Percentiles rank a stretch among this genome's conserved stretches.
These are phyloP conservation scores for Heterotilapia buettikoferi DNA, from an alignment of 2,113 vertebrate genomes.

Conservation along the genomic window DNA sequence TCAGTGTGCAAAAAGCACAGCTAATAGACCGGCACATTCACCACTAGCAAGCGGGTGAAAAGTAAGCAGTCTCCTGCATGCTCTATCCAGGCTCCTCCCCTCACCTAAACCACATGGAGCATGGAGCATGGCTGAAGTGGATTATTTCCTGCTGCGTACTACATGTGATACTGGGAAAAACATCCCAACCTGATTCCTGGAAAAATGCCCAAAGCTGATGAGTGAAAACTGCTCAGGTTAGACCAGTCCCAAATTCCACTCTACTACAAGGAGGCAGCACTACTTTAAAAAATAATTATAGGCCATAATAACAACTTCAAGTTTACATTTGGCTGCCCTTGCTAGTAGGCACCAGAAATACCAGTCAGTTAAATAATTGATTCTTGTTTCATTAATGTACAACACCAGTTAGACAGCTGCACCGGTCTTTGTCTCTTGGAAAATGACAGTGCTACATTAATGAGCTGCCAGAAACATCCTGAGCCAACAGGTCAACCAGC, in stretches of 20 bases:
- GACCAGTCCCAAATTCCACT: background rate
- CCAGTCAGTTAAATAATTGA: background rate
- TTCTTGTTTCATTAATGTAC: background rate
- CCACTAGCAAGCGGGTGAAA: background rate
- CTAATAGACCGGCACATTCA: background rate
- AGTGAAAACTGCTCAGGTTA: background rate
- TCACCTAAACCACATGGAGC: background rate
- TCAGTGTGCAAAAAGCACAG: background rate
- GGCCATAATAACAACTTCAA: background rate
- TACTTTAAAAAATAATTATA: background rate
- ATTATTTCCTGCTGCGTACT: background rate
- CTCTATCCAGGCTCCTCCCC: background rate
- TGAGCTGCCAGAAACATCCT: background rate
- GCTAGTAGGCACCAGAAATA: background rate
- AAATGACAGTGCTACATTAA: background rate
- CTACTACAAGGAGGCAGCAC: accelerated
- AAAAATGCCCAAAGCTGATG: background rate
- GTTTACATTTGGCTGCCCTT: background rate
- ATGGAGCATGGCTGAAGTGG: background rate
- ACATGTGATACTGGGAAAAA: background rate
- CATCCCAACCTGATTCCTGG: background rate
- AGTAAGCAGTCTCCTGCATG: background rate
- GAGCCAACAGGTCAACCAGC: background rate
- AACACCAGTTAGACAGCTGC: background rate
- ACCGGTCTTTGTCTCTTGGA: background rate